phyloP scores from a whole-genome alignment of 2,113 vertebrate species.

The Malurus cyaneus region DNA sequence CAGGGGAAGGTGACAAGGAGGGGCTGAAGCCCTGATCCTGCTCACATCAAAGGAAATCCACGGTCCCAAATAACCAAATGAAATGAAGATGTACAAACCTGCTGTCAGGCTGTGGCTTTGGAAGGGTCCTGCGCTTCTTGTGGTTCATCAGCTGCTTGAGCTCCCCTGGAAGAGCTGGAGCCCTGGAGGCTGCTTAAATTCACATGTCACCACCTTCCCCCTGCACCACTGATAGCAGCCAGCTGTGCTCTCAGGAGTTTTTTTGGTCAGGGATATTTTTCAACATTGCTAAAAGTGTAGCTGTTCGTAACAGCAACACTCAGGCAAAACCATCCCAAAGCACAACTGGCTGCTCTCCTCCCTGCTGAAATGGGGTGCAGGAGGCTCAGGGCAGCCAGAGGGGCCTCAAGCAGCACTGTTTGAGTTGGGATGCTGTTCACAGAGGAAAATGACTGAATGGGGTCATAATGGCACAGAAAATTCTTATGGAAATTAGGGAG shows the following conservation, averaged over 20 bases:
- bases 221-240: neutral
- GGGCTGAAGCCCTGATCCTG: neutral
- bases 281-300: neutral
- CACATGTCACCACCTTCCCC: neutral
- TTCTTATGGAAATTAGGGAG: neutral
- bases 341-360: neutral
- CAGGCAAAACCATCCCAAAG: neutral
- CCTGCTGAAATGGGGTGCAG: neutral
- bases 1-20: neutral
- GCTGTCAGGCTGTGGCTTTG: neutral
- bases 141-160: neutral
- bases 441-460: neutral
- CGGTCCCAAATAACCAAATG: neutral
- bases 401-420: neutral
- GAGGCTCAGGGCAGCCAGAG: neutral
- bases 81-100: neutral
- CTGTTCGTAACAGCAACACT: neutral
- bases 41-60: neutral
- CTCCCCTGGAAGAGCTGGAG: neutral
- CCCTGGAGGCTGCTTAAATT: neutral
- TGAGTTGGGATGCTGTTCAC: neutral
- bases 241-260: neutral
- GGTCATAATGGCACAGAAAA: neutral
- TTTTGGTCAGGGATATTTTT: neutral
- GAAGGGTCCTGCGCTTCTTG: fast-evolving